A percentile compares a stretch with the other conserved stretches of the same genome.
Conservation (phyloP, 2,797 vertebrate species). For the Trichosurus vulpecula region DNA sequence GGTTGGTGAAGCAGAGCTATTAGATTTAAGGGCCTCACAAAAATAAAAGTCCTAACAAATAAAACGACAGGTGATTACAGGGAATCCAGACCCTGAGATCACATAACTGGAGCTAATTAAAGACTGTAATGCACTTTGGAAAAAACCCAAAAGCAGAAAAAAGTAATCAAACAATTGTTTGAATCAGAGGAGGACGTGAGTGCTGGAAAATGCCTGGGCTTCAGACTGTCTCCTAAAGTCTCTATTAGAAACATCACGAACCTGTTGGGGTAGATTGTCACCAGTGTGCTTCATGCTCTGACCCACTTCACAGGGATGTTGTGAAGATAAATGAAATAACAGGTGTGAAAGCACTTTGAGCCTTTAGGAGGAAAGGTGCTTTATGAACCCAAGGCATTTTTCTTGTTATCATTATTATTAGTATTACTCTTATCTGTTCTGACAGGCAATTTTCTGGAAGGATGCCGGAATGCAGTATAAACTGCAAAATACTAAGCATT, state of each 20-base stretch:
- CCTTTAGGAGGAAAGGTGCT: conserved; percentile 37
- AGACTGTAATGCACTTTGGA: conserved; percentile 66
- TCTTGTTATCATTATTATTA: not conserved
- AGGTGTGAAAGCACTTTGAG: conserved; percentile 12
- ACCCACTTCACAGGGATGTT: not conserved
- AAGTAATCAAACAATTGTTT: conserved; percentile 62
- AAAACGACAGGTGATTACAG: conserved; percentile 43
- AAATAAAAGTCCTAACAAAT: conserved; percentile 54
- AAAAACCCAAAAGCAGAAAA: conserved; percentile 62
- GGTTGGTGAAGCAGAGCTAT: conserved; percentile 30
- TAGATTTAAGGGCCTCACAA: conserved; percentile 41
- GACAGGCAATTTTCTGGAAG: conserved; percentile 28
- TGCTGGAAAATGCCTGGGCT: conserved; percentile 37
- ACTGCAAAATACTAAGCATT: conserved; percentile 38
- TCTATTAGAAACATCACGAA: not conserved
- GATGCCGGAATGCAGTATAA: not conserved
- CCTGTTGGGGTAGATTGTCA: not conserved
- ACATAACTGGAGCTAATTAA: conserved; percentile 66
- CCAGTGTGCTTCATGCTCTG: not conserved
- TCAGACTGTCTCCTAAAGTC: conserved; percentile 22
- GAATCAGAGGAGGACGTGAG: conserved; percentile 25
- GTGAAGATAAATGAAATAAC: conserved; percentile 22
- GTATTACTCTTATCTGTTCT: not conserved
- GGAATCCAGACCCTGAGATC: conserved; percentile 41
- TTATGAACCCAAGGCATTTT: not conserved